Evolutionary conservation across 2,797 vertebrate species (phyloP), one percentile per base, ranked within the genome.

Genomic region (Balearica regulorum): DNA sequence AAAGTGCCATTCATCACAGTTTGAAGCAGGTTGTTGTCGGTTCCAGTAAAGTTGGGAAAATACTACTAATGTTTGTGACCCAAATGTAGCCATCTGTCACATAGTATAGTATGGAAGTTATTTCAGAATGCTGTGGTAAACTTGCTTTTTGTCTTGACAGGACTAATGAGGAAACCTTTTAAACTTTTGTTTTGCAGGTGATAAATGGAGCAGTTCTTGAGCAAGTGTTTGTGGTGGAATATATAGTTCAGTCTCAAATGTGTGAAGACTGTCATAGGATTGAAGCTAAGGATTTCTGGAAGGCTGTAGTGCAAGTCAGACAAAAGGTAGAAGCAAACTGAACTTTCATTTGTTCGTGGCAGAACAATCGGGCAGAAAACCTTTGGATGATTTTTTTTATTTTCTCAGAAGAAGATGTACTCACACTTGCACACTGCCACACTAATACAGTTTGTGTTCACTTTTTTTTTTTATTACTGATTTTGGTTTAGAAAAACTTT

Each of bases 231-330:
- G 98, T 99, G 93, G 98, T 99, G 28, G 99, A 99, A 94, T 99
- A 98, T 83, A 95, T 99, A 83, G 88, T 99, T 76, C 98, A 98
- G 96, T 94, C 97, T 35, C 99, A 99, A 86, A 99, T 99, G 99
- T 99, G 99, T 90, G 99, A 99, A 68, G 99, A 99, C 96, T 99
- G 99, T 96, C 99, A 99, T 43, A 98, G 99, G 80, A 98, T 99
- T 72, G 99, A 99, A 97, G 99, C 99, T 72, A 99, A 99, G 92
- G 99, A 99, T 97, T 99, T 99, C 97, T 99, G 99, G 99, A 99
- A 99, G 86, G 98, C 99, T 12, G 99, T 99, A 24, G 98, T 99
- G 92, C 99, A 99, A 98, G 98, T 99, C 76, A 98, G 99, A 72
- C 99, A 99, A 96, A 99, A 99, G 99, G 99, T 99, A 97, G 37